Conservation (phyloP, 2,888 invertebrate genomes). For the Epistrophe eligans region DNA sequence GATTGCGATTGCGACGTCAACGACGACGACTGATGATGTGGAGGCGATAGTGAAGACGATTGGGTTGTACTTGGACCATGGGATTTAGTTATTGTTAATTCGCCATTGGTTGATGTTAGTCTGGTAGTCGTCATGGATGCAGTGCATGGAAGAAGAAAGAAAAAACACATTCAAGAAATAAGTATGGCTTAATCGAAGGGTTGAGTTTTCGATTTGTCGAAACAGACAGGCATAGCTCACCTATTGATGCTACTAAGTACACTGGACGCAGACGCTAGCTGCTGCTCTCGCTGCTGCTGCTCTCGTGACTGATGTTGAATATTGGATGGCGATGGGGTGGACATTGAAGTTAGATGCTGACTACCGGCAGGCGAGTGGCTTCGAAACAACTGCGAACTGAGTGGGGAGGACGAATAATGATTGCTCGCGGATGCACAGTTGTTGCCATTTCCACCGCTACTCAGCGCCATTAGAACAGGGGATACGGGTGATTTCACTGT, state of each 20-base stretch:
- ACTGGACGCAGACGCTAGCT: slow-evolving; percentile 77
- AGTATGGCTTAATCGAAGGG: slow-evolving; percentile 61
- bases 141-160: slow-evolving; percentile 76
- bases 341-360: slow-evolving; percentile 77
- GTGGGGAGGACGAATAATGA: slow-evolving; percentile 75
- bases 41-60: slow-evolving; percentile 79
- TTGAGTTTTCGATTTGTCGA: slow-evolving; percentile 66
- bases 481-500: slow-evolving; percentile 70
- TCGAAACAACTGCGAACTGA: slow-evolving; percentile 78
- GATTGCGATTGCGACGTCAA: slow-evolving; percentile 58
- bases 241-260: slow-evolving; percentile 89
- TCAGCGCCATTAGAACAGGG: slow-evolving; percentile 66
- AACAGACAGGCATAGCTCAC: slow-evolving; percentile 81
- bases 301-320: slow-evolving; percentile 77
- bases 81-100: slow-evolving; percentile 92
- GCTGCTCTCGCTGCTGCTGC: slow-evolving; percentile 75
- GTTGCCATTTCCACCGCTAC: slow-evolving; percentile 68
- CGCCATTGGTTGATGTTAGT: slow-evolving; percentile 91
- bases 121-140: slow-evolving; percentile 82
- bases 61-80: slow-evolving; percentile 85
- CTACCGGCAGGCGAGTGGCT: slow-evolving; percentile 79
- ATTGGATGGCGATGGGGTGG: slow-evolving; percentile 78
- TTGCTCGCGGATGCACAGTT: slow-evolving; percentile 71
- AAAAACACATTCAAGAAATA: slow-evolving; percentile 51
- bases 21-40: slow-evolving; percentile 77